Conservation (phyloP, 2,888 invertebrate species). For the Ophion obscuratus region DNA sequence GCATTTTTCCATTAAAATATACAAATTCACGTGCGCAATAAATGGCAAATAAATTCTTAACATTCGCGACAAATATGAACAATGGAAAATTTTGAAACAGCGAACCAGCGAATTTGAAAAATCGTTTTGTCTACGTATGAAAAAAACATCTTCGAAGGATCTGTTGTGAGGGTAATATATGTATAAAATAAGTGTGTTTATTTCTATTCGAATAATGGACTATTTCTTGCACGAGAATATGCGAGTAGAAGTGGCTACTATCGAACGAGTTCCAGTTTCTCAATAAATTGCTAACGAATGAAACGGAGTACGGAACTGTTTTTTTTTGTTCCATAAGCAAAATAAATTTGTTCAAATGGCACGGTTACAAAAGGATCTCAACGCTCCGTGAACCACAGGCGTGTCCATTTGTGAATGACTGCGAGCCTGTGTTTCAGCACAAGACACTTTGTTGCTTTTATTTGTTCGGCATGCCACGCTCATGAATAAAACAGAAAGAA, state of each 20-base stretch:
- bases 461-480: slow-evolving; percentile 52
- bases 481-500: slow-evolving; percentile 19
- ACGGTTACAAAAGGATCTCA: background rate
- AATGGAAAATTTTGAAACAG: background rate
- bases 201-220: slow-evolving; percentile 31
- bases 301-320: slow-evolving; percentile 33
- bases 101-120: slow-evolving; percentile 29
- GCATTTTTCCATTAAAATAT: background rate
- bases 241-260: slow-evolving; percentile 32
- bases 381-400: background rate
- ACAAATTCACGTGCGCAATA: background rate
- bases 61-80: background rate
- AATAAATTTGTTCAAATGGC: background rate
- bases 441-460: slow-evolving; percentile 19
- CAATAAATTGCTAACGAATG: slow-evolving; percentile 30
- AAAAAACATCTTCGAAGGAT: background rate
- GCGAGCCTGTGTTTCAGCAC: background rate
- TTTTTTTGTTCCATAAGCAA: background rate
- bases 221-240: slow-evolving; percentile 48
- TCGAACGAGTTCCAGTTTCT: slow-evolving; percentile 33
- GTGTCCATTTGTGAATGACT: background rate
- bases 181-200: background rate
- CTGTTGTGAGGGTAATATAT: slow-evolving; percentile 23
- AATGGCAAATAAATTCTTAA: background rate
- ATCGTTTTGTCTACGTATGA: slow-evolving; percentile 26